Percentiles rank a stretch among this genome's conserved stretches.
These are phyloP conservation scores for Colostygia pectinataria DNA, from an alignment of 2,888 invertebrate species.

Conservation along the genomic window DNA sequence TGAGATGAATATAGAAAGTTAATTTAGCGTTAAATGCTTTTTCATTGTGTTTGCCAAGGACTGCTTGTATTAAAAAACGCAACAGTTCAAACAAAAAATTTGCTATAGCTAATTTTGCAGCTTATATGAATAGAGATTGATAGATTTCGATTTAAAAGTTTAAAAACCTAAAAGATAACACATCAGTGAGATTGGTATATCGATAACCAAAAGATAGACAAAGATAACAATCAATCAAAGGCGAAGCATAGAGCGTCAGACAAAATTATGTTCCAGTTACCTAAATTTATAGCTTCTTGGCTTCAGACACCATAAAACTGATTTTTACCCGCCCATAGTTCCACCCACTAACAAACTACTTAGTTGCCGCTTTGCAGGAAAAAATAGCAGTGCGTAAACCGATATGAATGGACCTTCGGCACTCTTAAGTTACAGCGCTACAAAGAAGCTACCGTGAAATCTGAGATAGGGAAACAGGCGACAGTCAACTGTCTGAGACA, in stretches of 20 bases:
- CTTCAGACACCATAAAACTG: slow-evolving; percentile 52
- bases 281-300: slow-evolving; percentile 41
- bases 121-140: slow-evolving; percentile 5
- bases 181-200: slow-evolving; percentile 24
- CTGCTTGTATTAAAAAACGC: slow-evolving; percentile 23
- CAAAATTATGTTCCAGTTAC: slow-evolving; percentile 37
- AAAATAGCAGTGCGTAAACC: slow-evolving; percentile 55
- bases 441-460: slow-evolving; percentile 79
- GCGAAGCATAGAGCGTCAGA: slow-evolving; percentile 34
- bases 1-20: slow-evolving; percentile 57
- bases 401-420: slow-evolving; percentile 59
- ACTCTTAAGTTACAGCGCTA: slow-evolving; percentile 63
- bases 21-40: slow-evolving; percentile 71
- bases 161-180: no score
- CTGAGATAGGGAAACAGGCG: slow-evolving; percentile 76
- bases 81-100: slow-evolving; percentile 11
- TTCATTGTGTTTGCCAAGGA: slow-evolving; percentile 38
- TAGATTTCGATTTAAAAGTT: slow-evolving; percentile 4
- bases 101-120: no score
- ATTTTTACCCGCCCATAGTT: slow-evolving; percentile 61
- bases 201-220: slow-evolving; percentile 26
- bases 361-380: slow-evolving; percentile 45
- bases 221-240: slow-evolving; percentile 26
- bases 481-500: slow-evolving; percentile 69
- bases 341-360: slow-evolving; percentile 63